Evolutionary conservation across 2,888 invertebrate genomes (phyloP).

Genomic region (Ethmia dodecea): DNA sequence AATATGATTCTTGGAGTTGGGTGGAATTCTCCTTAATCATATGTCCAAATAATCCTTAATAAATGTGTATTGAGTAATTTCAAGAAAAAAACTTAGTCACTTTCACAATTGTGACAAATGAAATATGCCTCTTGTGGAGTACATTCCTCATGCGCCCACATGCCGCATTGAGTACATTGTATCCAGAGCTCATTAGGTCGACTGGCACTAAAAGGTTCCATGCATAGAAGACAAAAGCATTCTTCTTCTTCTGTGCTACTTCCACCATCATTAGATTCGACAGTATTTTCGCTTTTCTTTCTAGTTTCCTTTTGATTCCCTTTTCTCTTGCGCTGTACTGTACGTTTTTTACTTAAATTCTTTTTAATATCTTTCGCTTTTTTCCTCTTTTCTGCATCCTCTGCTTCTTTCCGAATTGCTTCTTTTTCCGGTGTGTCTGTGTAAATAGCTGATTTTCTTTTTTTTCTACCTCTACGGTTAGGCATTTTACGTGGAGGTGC

Average conservation of each 20-base stretch:
- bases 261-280: background rate
- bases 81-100: background rate
- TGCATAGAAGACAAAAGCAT: background rate
- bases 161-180: background rate
- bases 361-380: constrained; percentile 5
- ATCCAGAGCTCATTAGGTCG: background rate
- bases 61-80: too few species aligned
- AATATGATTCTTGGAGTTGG: too few species aligned
- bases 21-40: too few species aligned
- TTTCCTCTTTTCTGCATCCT: constrained; percentile 15
- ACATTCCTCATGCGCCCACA: background rate
- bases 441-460: constrained; percentile 16
- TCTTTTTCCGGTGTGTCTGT: constrained; percentile 16
- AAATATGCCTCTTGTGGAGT: constrained; percentile 1
- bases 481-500: constrained; percentile 15
- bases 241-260: background rate
- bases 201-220: background rate
- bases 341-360: constrained; percentile 1
- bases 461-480: constrained; percentile 13
- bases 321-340: background rate
- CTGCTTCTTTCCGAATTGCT: constrained; percentile 16
- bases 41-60: too few species aligned
- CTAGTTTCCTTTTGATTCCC: background rate
- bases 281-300: constrained; percentile 10
- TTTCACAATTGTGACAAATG: background rate